A percentile compares a stretch with the other conserved stretches of the same genome.
These are phyloP conservation scores for Rhagonycha fulva DNA, from an alignment of 2,888 invertebrate species.

Conservation along the genomic window DNA sequence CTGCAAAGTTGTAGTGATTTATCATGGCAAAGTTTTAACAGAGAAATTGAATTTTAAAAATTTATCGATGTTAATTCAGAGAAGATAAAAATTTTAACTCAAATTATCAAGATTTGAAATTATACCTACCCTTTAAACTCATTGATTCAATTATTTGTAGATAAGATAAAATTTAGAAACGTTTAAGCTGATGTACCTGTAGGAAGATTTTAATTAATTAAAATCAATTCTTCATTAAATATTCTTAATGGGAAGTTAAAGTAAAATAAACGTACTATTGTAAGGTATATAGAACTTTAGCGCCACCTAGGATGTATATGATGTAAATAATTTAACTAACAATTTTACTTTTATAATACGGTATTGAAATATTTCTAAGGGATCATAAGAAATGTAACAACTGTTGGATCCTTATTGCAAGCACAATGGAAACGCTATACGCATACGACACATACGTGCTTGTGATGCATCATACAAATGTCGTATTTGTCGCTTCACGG, in stretches of 20 bases:
- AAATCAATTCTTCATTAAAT: background rate
- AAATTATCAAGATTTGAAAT: background rate
- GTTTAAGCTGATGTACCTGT: background rate
- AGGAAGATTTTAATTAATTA: background rate
- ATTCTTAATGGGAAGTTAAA: background rate
- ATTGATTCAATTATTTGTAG: background rate
- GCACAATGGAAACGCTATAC: conserved; percentile 18
- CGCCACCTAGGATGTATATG: background rate
- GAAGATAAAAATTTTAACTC: background rate
- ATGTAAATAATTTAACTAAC: background rate
- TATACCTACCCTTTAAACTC: background rate
- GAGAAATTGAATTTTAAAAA: background rate
- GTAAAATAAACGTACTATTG: no score
- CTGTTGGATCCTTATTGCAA: conserved; percentile 10
- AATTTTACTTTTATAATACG: background rate
- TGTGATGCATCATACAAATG: conserved; percentile 38
- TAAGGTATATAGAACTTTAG: background rate
- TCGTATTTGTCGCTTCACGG: conserved; percentile 36
- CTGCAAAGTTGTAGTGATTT: no score
- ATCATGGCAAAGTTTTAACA: no score
- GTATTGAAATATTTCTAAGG: conserved; percentile 3
- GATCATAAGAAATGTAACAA: conserved; percentile 9
- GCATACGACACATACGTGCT: conserved; percentile 32
- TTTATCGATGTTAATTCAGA: background rate
- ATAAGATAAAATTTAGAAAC: background rate